Evolutionary conservation across 1,140 invertebrate species (phyloP).

Genomic region (Drosophila athabasca): DNA sequence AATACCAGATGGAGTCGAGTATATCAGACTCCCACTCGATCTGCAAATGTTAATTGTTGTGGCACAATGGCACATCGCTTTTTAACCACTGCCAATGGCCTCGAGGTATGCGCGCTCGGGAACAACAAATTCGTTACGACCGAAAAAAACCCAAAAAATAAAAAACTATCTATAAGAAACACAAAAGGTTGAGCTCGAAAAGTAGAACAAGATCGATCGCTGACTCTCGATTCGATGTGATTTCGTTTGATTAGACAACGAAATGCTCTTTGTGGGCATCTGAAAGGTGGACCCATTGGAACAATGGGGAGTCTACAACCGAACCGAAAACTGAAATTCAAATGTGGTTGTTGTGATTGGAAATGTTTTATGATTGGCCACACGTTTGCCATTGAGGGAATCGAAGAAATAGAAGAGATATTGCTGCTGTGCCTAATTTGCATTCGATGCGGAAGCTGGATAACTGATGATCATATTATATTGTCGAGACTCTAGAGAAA

Average conservation of each 20-base stretch:
- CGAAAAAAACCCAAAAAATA: conserved; percentile 34
- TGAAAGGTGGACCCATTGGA: conserved; percentile 17
- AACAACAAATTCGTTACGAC: conserved; percentile 46
- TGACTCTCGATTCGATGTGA: conserved; percentile 40
- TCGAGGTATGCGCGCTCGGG: conserved; percentile 39
- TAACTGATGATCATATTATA: conserved; percentile 33
- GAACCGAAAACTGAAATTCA: conserved; percentile 21
- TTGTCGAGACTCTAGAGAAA: conserved; percentile 2
- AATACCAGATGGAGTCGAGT: conserved; percentile 2
- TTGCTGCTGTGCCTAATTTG: conserved; percentile 47
- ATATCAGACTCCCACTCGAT: conserved; percentile 27
- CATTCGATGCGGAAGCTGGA: conserved; percentile 48
- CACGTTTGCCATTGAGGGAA: conserved; percentile 36
- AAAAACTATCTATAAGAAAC: neutral
- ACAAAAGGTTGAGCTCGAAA: conserved; percentile 49
- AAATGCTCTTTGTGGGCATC: conserved; percentile 15
- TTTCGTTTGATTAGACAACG: conserved; percentile 49
- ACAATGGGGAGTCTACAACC: conserved; percentile 10
- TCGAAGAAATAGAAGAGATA: conserved; percentile 7
- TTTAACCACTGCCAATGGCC: conserved; percentile 35
- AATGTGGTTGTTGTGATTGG: conserved; percentile 39
- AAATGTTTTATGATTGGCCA: conserved; percentile 53
- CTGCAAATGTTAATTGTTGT: conserved; percentile 47
- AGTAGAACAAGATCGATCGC: conserved; percentile 68
- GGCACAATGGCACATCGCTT: conserved; percentile 52